These are phyloP conservation scores for Drosophila anomalata DNA, from an alignment of 2,888 invertebrate species.

Conservation along the genomic window DNA sequence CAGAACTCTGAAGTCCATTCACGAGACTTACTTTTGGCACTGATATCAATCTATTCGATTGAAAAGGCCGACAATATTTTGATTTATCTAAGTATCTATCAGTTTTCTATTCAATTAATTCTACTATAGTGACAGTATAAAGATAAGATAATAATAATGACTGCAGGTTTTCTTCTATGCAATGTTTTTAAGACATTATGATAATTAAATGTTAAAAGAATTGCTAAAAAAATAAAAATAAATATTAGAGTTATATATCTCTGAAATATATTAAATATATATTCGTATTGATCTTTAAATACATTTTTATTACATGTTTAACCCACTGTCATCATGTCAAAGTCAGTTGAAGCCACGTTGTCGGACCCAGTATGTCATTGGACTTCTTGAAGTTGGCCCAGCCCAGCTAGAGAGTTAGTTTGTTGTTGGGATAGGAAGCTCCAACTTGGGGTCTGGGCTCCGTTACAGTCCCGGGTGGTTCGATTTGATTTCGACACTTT, in stretches of 20 bases:
- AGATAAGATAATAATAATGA: not conserved
- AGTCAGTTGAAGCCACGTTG: conserved; percentile 31
- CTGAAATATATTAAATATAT: too few species aligned
- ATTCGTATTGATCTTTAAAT: too few species aligned
- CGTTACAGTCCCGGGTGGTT: conserved; percentile 37
- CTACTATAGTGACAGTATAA: not conserved
- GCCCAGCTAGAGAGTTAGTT: conserved; percentile 24
- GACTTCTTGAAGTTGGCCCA: conserved; percentile 47
- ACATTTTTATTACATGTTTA: too few species aligned
- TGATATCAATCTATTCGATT: conserved; percentile 1
- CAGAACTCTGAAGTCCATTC: not conserved
- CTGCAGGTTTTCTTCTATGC: not conserved
- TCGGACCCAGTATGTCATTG: conserved; percentile 59
- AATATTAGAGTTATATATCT: too few species aligned
- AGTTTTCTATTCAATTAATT: not conserved
- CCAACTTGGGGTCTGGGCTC: conserved; percentile 8
- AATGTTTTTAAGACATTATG: too few species aligned
- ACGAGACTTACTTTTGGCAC: not conserved
- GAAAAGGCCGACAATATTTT: not conserved
- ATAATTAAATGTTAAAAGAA: too few species aligned
- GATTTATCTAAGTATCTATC: not conserved
- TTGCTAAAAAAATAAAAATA: too few species aligned
- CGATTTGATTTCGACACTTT: conserved; percentile 57
- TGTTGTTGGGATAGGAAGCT: conserved; percentile 18
- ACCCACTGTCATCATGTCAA: conserved; percentile 56